Evolutionary conservation across 1,140 invertebrate species (phyloP), one percentile per base, ranked within the genome.

Genomic region (Proales similis): DNA sequence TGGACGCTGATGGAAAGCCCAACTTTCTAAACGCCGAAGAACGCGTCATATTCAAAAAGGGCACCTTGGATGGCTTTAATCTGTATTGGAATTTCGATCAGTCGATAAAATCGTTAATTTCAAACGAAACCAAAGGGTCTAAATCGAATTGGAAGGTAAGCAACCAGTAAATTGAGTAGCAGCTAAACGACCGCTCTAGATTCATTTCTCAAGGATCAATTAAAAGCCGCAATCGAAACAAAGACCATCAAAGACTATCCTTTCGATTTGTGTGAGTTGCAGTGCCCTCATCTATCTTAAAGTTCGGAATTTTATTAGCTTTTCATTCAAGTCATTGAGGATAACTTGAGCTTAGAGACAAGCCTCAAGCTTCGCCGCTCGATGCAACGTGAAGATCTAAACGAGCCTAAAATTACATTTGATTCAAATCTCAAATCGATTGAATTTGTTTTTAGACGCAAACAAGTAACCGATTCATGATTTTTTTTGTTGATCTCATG

Each of bases 31-130:
- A 62, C 38, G 57, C 57, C 3, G 57, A 62, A 2, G 57, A 27
- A 4, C 46, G 48, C 46, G 38, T 62, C 12, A 33, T 62, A n/a
- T 62, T 29, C 43, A 62, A 62, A 57, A 5, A 42, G 27, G 51
- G 51, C 51, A 42, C 51, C 5, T 27, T 57, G 4, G 45, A 12
- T 27, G 51, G 51, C 12, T 57, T 57, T 57, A 57, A 57, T 14
- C 39, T 57, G 6, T 57, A 57, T 42, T 57, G 51, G 51, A 57
- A 57, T 42, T 57, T 36, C 22, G 51, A 57, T 57, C 45, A 42
- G n/a, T n/a, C n/a, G n/a, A n/a, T n/a, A n/a, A n/a, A n/a, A n/a
- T n/a, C n/a, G n/a, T n/a, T n/a, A n/a, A n/a, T n/a, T n/a, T n/a
- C n/a, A n/a, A n/a, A n/a, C n/a, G n/a, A n/a, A n/a, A n/a, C n/a